A percentile compares a stretch with the other conserved stretches of the same genome.
Evolutionary conservation across 1,140 invertebrate genomes (phyloP).

Genomic region (Stenopsyche tienmushanensis): DNA sequence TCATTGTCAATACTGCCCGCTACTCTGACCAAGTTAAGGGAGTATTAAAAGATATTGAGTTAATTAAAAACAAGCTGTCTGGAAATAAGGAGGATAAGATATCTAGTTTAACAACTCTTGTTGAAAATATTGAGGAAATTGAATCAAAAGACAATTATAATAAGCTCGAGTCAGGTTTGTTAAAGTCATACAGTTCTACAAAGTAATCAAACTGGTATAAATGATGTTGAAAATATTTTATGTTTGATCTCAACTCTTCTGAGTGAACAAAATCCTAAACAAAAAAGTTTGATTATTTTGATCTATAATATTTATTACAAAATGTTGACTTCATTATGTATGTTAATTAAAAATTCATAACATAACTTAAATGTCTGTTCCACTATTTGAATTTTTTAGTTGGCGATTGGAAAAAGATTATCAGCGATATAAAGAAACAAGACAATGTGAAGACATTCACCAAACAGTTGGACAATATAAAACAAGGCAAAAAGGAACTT

Average conservation of each 20-base stretch:
- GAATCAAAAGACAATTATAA: conserved; percentile 38
- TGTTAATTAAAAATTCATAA: too few species aligned
- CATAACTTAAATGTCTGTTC: too few species aligned
- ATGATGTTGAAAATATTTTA: too few species aligned
- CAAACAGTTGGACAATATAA: neutral
- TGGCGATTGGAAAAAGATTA: conserved; percentile 44
- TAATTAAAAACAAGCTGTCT: conserved; percentile 51
- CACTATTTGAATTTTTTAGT: too few species aligned
- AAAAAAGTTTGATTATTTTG: neutral
- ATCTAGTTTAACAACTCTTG: too few species aligned
- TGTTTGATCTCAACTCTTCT: too few species aligned
- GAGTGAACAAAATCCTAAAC: neutral
- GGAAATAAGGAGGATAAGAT: neutral
- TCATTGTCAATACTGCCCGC: conserved; percentile 23
- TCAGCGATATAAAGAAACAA: conserved; percentile 1
- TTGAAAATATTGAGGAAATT: conserved; percentile 38
- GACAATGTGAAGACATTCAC: neutral
- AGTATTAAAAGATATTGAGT: conserved; percentile 52
- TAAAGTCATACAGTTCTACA: too few species aligned
- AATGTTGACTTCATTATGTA: too few species aligned
- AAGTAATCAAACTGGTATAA: conserved; percentile 18
- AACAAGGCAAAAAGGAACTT: neutral
- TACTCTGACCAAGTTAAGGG: conserved; percentile 43
- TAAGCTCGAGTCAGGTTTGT: too few species aligned
- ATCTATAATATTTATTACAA: neutral